phyloP scores from a whole-genome alignment of 2,797 vertebrate genomes.

The Phylloscopus collybita region DNA sequence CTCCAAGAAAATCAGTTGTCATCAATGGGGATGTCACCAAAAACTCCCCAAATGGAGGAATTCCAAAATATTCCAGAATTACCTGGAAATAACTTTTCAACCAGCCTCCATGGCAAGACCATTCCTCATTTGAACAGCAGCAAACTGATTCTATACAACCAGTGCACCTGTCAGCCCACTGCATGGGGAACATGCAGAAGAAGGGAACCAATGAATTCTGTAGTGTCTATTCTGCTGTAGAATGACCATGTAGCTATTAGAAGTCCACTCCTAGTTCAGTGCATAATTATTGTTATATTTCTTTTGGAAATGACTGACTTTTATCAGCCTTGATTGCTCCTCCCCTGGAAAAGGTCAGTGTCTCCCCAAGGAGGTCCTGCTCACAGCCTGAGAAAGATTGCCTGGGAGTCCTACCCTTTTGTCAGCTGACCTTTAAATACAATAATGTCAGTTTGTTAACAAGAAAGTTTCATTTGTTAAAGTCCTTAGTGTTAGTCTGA shows the following conservation, averaged over 20 bases:
- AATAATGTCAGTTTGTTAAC: slow-evolving; percentile 64
- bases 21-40: neutral
- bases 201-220: rapidly evolving
- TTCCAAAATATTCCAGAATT: neutral
- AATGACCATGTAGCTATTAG: neutral
- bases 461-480: slow-evolving; percentile 54
- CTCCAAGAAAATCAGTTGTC: neutral
- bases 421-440: slow-evolving; percentile 69
- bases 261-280: slow-evolving; percentile 35
- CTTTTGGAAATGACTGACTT: slow-evolving; percentile 46
- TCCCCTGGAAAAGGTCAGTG: slow-evolving; percentile 64
- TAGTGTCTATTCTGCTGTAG: neutral
- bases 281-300: slow-evolving; percentile 31
- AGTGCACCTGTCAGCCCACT: neutral
- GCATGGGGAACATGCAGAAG: neutral
- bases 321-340: slow-evolving; percentile 53
- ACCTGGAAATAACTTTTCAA: neutral
- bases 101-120: neutral
- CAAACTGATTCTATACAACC: neutral
- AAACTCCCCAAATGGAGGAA: neutral
- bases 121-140: neutral
- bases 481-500: slow-evolving; percentile 42
- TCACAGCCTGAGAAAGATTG: slow-evolving; percentile 13
- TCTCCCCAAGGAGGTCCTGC: slow-evolving; percentile 1
- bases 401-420: slow-evolving; percentile 42